Evolutionary conservation across 2,888 invertebrate genomes (phyloP).

Genomic region (Pegoplata infirma): DNA sequence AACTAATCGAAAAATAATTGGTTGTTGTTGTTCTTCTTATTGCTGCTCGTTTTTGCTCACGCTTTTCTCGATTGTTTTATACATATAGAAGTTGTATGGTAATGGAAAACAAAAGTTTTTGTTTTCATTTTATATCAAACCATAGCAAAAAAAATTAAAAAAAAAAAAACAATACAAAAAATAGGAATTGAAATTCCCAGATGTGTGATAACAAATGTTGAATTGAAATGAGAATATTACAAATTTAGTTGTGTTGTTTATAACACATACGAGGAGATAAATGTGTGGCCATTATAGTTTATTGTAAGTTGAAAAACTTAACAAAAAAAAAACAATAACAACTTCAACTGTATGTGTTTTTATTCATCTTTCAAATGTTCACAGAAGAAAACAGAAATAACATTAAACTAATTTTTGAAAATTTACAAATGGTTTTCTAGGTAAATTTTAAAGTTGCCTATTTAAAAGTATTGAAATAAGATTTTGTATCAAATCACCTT

Average conservation of each 20-base stretch:
- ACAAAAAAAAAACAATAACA: conserved; percentile 8
- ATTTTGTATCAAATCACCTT: too few relatives aligned
- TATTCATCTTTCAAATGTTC: background rate
- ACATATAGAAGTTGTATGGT: too few relatives aligned
- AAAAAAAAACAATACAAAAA: conserved; percentile 59
- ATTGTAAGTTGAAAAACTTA: conserved; percentile 47
- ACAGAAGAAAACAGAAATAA: background rate
- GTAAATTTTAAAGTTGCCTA: too few relatives aligned
- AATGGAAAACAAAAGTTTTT: conserved; percentile 50
- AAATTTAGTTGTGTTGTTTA: conserved; percentile 55
- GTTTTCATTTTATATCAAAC: conserved; percentile 49
- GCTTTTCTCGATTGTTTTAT: conserved; percentile 39
- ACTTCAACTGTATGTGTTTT: background rate
- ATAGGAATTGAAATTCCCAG: conserved; percentile 72
- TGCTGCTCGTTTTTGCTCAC: conserved; percentile 52
- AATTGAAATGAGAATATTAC: conserved; percentile 63
- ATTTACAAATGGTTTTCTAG: background rate
- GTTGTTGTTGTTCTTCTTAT: conserved; percentile 71
- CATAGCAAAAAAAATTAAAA: conserved; percentile 52
- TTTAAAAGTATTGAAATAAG: too few relatives aligned
- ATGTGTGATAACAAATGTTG: conserved; percentile 72
- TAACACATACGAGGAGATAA: conserved; percentile 46
- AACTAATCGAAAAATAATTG: conserved; percentile 78
- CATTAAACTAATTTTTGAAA: background rate
- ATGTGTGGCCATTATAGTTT: conserved; percentile 58